phyloP scores from a whole-genome alignment of 2,797 vertebrate genomes.

The Oryzias sinensis region DNA sequence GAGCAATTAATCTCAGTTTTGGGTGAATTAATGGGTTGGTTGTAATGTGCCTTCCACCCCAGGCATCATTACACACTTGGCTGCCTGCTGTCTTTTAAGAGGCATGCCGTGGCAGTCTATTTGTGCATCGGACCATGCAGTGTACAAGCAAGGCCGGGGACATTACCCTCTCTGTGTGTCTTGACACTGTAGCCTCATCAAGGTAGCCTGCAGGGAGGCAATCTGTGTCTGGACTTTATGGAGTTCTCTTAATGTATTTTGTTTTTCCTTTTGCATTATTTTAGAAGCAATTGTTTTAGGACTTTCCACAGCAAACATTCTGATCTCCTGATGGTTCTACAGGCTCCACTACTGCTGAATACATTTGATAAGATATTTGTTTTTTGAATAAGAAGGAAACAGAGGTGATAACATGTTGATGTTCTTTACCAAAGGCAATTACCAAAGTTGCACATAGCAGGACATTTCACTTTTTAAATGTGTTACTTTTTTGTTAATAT shows the following conservation, averaged over 20 bases:
- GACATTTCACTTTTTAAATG: too few relatives aligned
- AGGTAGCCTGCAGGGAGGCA: constrained; percentile 56
- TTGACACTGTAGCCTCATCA: constrained; percentile 60
- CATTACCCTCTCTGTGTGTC: constrained; percentile 67
- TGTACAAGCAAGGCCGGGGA: constrained; percentile 71
- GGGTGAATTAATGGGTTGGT: constrained; percentile 60
- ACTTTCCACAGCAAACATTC: neutral
- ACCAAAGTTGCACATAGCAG: too few relatives aligned
- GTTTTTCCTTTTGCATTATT: constrained; percentile 16
- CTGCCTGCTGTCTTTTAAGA: constrained; percentile 63
- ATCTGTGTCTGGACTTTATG: constrained; percentile 51
- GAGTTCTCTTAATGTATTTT: constrained; percentile 41
- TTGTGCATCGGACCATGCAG: constrained; percentile 68
- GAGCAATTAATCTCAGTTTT: constrained; percentile 73
- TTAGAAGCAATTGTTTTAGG: neutral
- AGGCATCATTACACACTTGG: constrained; percentile 68
- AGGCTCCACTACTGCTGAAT: neutral
- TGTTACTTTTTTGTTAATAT: too few relatives aligned
- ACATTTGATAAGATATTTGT: neutral
- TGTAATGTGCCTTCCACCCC: constrained; percentile 60
- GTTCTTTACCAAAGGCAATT: too few relatives aligned
- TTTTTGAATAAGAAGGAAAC: neutral
- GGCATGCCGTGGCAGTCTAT: constrained; percentile 59
- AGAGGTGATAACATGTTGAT: too few relatives aligned
- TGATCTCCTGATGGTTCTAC: neutral